Evolutionary conservation across 2,113 vertebrate genomes (phyloP), one percentile per base, ranked within the genome.

Genomic region (Pelusios castaneus): DNA sequence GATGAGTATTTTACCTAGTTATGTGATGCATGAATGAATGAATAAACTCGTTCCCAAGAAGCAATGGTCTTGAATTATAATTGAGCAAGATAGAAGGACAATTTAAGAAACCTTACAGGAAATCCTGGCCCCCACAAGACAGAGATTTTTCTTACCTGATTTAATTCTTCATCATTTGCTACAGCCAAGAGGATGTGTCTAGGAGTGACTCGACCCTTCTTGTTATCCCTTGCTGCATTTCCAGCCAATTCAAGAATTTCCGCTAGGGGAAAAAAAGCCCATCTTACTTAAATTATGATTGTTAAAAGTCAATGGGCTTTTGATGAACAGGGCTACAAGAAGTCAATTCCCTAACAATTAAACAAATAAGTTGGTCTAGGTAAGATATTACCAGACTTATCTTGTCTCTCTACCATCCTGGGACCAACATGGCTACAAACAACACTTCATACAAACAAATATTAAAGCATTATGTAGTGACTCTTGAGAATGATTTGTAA

Each of bases 241-340:
- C 99, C 99, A 79, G 99, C 99, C 98, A 99, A 92, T 98, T 99
- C 99, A 96, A 99, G 97, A 97, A 99, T 99, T 97, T 99, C 99
- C 90, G 99, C 99, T 99, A 97, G 58, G 93, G 88, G 63, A 81
- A 95, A 92, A 22, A 1, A 93, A 95, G 25, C 19, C 43, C 49
- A 22, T 96, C 92, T 95, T 92, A 95, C 95, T 96, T 79, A 83
- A 82, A 45, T 0, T 34, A 51, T 24, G 55, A 78, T 91, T 83
- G 63, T 73, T 80, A 91, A 91, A 93, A 95, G 43, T 51, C 70
- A 58, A 24, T 43, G 16, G 27, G 73, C 79, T 34, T 22, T 90
- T n/a, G 82, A 31, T 55, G 19, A 83, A 70, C 27, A 81, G 47
- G 6, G 19, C 54, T 49, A 47, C 9, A 9, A 63, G 76, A 43